Percentiles rank a stretch among this genome's conserved stretches.
These are phyloP conservation scores for Rutilus rutilus DNA, from an alignment of 2,113 vertebrate species.

Conservation along the genomic window DNA sequence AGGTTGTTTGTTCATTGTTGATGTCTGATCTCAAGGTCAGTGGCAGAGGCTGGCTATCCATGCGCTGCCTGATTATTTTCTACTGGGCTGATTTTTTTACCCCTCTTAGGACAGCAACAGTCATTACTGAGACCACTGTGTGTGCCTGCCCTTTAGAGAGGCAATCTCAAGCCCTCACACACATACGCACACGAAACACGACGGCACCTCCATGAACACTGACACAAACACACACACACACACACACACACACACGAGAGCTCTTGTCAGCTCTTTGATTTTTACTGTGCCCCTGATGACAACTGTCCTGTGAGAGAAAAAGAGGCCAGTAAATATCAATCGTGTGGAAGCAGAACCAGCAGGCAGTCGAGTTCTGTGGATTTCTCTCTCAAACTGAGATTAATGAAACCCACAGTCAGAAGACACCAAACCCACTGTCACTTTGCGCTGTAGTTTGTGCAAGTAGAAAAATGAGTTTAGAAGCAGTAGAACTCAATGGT, in stretches of 20 bases:
- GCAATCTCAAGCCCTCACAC: conserved; percentile 34
- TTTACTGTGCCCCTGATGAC: conserved; percentile 9
- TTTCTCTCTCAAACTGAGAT: conserved; percentile 3
- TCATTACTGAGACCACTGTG: conserved; percentile 67
- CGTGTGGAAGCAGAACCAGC: conserved; percentile 6
- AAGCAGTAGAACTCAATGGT: background rate
- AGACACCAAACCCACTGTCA: conserved; percentile 20
- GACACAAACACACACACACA: conserved; percentile 9
- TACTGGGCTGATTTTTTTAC: conserved; percentile 60
- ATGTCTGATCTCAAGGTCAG: conserved; percentile 66
- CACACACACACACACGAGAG: background rate
- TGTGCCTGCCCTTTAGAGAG: conserved; percentile 57
- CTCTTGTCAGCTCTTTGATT: conserved; percentile 14
- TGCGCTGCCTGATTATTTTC: conserved; percentile 67
- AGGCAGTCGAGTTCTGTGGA: conserved; percentile 25
- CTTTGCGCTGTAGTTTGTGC: background rate
- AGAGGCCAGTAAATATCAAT: conserved; percentile 33
- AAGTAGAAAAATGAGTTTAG: background rate
- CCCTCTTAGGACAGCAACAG: conserved; percentile 57
- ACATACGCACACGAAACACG: conserved; percentile 32
- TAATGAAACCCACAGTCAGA: conserved; percentile 25
- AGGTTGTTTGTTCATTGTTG: conserved; percentile 49
- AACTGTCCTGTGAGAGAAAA: conserved; percentile 15
- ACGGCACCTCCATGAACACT: background rate
- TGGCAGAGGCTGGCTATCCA: conserved; percentile 52